A percentile compares a stretch with the other conserved stretches of the same genome.
phyloP scores from a whole-genome alignment of 2,888 invertebrate species.

The Xanthorhoe spadicearia region DNA sequence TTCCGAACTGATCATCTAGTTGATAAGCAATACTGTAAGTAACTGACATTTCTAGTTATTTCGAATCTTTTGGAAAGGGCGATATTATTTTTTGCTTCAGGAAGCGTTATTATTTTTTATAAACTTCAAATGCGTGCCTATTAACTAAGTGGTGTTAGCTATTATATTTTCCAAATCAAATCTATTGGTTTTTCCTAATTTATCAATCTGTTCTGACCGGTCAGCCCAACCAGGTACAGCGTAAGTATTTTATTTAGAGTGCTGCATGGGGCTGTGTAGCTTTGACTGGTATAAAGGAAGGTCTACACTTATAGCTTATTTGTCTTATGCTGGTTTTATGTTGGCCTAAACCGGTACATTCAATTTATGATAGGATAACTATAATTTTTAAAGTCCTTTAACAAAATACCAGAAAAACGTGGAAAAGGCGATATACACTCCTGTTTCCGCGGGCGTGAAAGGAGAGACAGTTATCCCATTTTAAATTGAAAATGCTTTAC shows the following conservation, averaged over 20 bases:
- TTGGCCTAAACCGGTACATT: background rate
- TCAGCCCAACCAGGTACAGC: background rate
- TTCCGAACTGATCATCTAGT: conserved; percentile 77
- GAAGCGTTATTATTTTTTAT: conserved; percentile 49
- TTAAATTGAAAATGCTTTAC: too few species aligned
- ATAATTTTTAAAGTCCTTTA: too few species aligned
- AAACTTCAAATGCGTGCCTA: conserved; percentile 37
- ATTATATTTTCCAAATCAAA: conserved; percentile 31
- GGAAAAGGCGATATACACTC: too few species aligned
- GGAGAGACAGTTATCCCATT: too few species aligned
- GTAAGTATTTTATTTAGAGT: background rate
- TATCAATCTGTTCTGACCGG: background rate
- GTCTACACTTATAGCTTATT: background rate
- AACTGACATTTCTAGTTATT: conserved; percentile 57
- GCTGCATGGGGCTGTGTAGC: background rate
- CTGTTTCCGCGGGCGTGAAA: too few species aligned
- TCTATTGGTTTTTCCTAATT: conserved; percentile 1
- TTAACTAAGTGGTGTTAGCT: conserved; percentile 33
- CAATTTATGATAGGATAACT: too few species aligned
- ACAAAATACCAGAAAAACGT: too few species aligned
- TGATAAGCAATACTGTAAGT: conserved; percentile 72
- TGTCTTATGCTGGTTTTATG: background rate
- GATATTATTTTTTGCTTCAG: conserved; percentile 52
- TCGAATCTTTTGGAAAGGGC: conserved; percentile 47
- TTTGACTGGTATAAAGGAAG: background rate